Base-by-base conservation (phyloP, 1,140 invertebrate species). In the Trichonephila clavata region DNA sequence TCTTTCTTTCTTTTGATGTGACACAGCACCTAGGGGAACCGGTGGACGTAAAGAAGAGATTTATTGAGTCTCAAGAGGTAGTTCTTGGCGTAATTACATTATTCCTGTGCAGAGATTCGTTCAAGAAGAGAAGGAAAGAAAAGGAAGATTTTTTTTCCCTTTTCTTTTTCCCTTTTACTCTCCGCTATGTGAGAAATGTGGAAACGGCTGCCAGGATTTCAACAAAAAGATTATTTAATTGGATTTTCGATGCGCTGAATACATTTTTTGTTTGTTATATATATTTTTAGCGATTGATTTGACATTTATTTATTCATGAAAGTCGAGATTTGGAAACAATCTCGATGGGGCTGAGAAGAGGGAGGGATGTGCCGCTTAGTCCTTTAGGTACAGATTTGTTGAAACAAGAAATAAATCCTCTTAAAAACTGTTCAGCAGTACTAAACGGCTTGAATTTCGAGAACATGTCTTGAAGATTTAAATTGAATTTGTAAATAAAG, bases 51-150 rank as follows among this genome's bases (percentile, higher is more conserved):
- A 21, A 83, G 81, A 83, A n/a, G 81, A 83, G 81, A 59, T 83
- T 59, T 83, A 83, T 83, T n/a, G 20, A 83, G 20, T 50, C 81
- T 83, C 20, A 43, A 83, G 81, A 83, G 81, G 39, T 57, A 50
- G 81, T 83, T 83, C 81, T 83, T 83, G 20, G 2, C 43, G 81
- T 83, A 83, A 83, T 83, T 83, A 83, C 27, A 83, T 83, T 83
- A 83, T 83, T 83, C 81, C 57, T 83, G 81, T 50, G 81, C 39
- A 27, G 81, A 59, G 50, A 59, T 83, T 59, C 81, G 39, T 57
- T 59, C n/a, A 43, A 57, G 81, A 6, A 24, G 81, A 59, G 27
- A 24, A 24, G 81, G 77, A 43, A 81, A 43, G 18, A 77, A 32
- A 77, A 27, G 24, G 32, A 77, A 39, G 27, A 32, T 32, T 32